Base-by-base conservation (phyloP, 2,888 invertebrate genomes). In the Phaedon cochleariae region DNA sequence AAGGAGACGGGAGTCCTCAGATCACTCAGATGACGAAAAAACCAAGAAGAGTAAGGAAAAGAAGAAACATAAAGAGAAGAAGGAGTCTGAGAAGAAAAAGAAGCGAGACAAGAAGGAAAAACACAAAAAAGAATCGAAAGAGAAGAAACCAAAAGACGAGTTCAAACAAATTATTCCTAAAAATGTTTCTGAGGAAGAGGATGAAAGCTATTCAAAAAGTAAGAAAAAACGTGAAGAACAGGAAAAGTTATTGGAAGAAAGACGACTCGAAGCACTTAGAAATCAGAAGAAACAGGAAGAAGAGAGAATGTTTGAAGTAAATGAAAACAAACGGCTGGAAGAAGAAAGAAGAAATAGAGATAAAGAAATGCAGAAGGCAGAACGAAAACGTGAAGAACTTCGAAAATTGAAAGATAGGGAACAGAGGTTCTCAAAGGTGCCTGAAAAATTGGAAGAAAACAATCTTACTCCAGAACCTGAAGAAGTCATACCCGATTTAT, bases 231-330 rank as follows among this genome's bases (percentile, higher is more conserved):
- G 41, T 85, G 76, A 78, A 68, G 73, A 64, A 51, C 2, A 53
- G 76, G 67, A 73, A 72, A 57, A 70, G 67, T 72, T 77, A 62
- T n/a, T n/a, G 68, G 67, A 74, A 80, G 70, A 80, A 64, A 66
- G 64, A 31, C 85, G 75, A 84, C 75, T 41, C 3, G 29, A 69
- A 85, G 83, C 62, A 31, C 15, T 66, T 62, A 51, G 64, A 87
- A 76, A 87, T 76, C 67, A 87, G 34, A 69, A 88, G 76, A 87
- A 88, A n/a, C 87, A 87, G 73, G 87, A 88, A 63, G 86, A 86
- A 70, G 82, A 81, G 7, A 71, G 68, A 86, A 34, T 10, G 10
- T 34, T 5, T 80, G 55, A 79, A 76, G 68, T 87, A 12, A 71
- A 68, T 86, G 84, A 62, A 41, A 21, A 70, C 60, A 49, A 87